Evolutionary conservation across 2,113 vertebrate genomes (phyloP), one percentile per base, ranked within the genome.

Genomic region (Malurus cyaneus): DNA sequence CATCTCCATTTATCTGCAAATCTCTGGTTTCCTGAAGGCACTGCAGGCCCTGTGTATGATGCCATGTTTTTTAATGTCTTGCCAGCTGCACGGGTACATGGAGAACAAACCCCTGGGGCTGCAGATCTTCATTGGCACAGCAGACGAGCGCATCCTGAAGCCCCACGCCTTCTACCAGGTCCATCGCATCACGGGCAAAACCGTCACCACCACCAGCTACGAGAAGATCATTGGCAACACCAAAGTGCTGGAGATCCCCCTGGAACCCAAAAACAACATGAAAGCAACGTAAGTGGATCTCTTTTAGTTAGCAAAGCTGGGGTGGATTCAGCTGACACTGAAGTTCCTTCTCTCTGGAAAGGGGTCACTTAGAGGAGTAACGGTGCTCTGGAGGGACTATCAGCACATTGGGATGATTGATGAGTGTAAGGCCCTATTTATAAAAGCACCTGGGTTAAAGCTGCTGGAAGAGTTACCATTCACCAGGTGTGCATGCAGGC

Each of bases 111-210:
- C 99, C 1, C 98, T 99, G 61, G 99, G 98, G 10, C 98, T 99
- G 64, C 99, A 99, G 98, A 99, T 99, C 97, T 99, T 99, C 97
- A 99, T 99, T 8, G 99, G 99, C 73, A 99, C 99, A 0, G 99
- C 99, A 0, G 99, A 99, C 0, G 99, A 99, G 96, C 97, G 99
- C 50, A 99, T 99, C 97, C 98, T 99, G 8, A 99, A 99, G 88
- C 99, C 99, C 9, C 99, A 99, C 0, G 99, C 99, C 91, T 99
- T 99, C 97, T 99, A 99, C 93, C 99, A 99, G 97, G 99, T 99
- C 32, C 99, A 99, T 92, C 99, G 99, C 91, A 99, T 99, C 96
- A 99, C 99, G 0, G 99, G 99, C 23, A 99, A 99, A 77, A 99
- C 99, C 0, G 99, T 99, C 56, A 99, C 99, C 54, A 99, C 99